A percentile compares a stretch with the other conserved stretches of the same genome.
These are phyloP conservation scores for Trypoxylon attenuatum DNA, from an alignment of 2,888 invertebrate species.

Conservation along the genomic window DNA sequence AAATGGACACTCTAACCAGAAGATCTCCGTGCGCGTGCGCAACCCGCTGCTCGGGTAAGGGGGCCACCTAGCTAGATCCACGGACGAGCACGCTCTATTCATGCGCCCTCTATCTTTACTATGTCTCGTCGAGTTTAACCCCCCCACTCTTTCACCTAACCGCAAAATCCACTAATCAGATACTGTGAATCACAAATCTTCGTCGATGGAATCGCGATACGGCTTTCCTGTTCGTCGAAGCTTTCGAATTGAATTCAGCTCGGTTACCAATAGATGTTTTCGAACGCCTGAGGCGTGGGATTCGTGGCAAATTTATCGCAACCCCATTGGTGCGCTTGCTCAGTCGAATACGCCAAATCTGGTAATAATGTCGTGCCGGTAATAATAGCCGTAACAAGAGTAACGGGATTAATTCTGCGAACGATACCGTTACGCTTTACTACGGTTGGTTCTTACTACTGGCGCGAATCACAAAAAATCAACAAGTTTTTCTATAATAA, in stretches of 20 bases:
- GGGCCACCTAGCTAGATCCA: slow-evolving; percentile 65
- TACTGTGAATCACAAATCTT: not conserved
- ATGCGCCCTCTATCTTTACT: slow-evolving; percentile 11
- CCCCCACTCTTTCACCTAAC: too few relatives aligned
- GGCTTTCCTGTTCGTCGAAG: not conserved
- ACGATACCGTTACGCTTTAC: too few relatives aligned
- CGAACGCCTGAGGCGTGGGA: not conserved
- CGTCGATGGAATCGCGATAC: not conserved
- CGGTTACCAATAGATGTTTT: not conserved
- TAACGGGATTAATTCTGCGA: too few relatives aligned
- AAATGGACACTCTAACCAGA: slow-evolving; percentile 92
- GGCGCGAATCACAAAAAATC: too few relatives aligned
- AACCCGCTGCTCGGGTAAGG: slow-evolving; percentile 75
- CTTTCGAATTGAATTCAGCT: not conserved
- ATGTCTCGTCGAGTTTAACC: slow-evolving; percentile 11
- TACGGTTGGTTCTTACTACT: too few relatives aligned
- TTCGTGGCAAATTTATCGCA: not conserved
- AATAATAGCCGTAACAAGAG: too few relatives aligned
- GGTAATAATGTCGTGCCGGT: not conserved
- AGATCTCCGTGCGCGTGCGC: slow-evolving; percentile 85
- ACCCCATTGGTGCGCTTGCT: not conserved
- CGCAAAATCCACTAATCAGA: not conserved
- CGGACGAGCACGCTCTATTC: slow-evolving; percentile 53
- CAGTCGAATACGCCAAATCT: not conserved
- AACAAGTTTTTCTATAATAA: too few relatives aligned